Base-by-base conservation (phyloP, 1,140 invertebrate species). In the Zaprionus ghesquierei region DNA sequence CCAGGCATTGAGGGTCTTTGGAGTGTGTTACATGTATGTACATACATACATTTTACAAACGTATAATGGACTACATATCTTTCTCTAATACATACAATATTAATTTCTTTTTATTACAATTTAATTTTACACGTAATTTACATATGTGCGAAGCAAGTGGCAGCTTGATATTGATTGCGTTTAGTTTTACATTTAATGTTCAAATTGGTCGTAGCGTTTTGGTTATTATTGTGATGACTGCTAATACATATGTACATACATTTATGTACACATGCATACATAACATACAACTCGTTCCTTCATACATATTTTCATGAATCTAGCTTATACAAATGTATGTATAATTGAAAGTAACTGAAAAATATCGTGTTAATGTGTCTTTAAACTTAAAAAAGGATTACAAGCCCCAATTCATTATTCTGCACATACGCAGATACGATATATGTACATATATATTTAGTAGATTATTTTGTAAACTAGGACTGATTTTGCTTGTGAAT, bases 21-120 rank as follows among this genome's bases (percentile, higher is more conserved):
- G 56, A 73, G 55, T 61, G 49, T 73, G 56, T 69, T 70, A 63
- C 66, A 75, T 69, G 75, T 77, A 75, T 62, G 62, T 74, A 74
- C 60, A 65, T 75, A 55, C 75, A 75, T 64, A 33, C 38, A 61
- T 70, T 61, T 50, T 51, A 23, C 46, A 51, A 62, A 54, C 54
- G 61, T 63, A 60, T 58, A 62, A 63, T 38, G 55, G 46, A 50
- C 38, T 27, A 54, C 56, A 59, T 35, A 33, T 60, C 41, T 68
- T 66, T 69, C 63, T 35, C 46, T 35, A 53, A 20, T 53, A 68
- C 22, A 56, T 46, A n/a, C 25, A 65, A 46, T 54, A 31, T 65
- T 25, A 20, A 49, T 25, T 54, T 54, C 41, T 22, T 20, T 46
- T 9, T 46, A 46, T 46, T 46, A 51, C 27, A 33, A 31, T 54